Base-by-base conservation (phyloP, 2,888 invertebrate species). In the Aleiodes testaceus region DNA sequence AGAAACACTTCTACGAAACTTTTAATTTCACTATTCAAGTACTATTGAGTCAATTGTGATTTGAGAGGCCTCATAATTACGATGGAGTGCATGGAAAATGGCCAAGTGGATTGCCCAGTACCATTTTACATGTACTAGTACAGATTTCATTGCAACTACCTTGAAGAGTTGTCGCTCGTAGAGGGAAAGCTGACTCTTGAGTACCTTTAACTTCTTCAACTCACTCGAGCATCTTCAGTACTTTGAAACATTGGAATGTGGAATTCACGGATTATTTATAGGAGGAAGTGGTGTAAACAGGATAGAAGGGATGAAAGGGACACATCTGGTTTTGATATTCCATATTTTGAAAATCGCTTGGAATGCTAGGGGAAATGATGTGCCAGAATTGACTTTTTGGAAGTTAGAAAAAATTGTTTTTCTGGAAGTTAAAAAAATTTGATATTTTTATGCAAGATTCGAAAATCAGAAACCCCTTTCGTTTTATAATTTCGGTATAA, bases 41-140 rank as follows among this genome's bases (percentile, higher is more conserved):
- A 36, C 59, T 59, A 59, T 59, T 59, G 59, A 42, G 16, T 11
- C 9, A 18, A 59, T 59, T 59, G 59, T 59, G 16, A 59, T 18
- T 7, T 7, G 36, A 59, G 36, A 18, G 26, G 36, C 16, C 59
- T 59, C 14, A 26, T 14, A 55, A 22, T 55, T 30, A 16, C n/a
- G 26, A 55, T 55, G 30, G 16, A 55, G 55, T 55, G 30, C 30
- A 55, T 55, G 30, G 55, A 55, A 55, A 55, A 55, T 22, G 14
- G 14, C 14, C 55, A 55, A 55, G 55, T n/a, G 55, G 7, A 11
- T 36, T 7, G 3, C 11, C 11, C 36, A 36, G 36, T 36, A 36
- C 55, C 30, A 55, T 30, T 55, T 55, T 30, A 30, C 30, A 55
- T 30, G 55, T 30, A 55, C 55, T 30, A 26, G 30, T 16, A 55